Base-by-base conservation (phyloP, 2,888 invertebrate genomes). In the Cheilosia grossa region DNA sequence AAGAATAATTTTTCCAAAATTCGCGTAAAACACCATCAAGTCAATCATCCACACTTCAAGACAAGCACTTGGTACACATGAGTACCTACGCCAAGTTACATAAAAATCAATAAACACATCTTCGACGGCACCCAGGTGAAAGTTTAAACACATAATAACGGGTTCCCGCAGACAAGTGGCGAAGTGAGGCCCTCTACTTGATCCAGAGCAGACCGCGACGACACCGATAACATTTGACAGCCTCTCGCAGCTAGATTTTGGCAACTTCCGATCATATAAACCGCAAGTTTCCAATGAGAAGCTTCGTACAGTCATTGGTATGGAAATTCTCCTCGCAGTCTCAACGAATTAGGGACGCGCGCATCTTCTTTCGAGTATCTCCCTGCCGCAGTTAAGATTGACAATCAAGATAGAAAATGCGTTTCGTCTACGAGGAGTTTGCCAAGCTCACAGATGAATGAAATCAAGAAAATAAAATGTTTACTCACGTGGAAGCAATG, bases 401-500 rank as follows among this genome's bases (percentile, higher is more conserved):
- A 47, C 47, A 47, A 3, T 9, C 9, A 44, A 51, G 17, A 51
- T 15, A 53, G 3, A 27, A 53, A 47, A 19, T 47, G 47, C 19
- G 51, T 53, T 27, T 4, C 5, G 51, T 24, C 51, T 27, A 51
- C 13, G 40, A 63, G n/a, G 33, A 47, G 15, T 64, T 47, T 64
- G 53, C 42, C 17, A 56, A 24, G 37, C 47, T 24, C n/a, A 53
- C 40, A 66, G n/a, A 21, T 21, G 58, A 17, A 24, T 40, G 17
- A 59, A 51, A 51, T 40, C 10, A 51, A 44, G 3, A 24, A 27
- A 58, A 33, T 30, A 74, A 66, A 58, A 51, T 63, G 67, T 67
- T 59, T 49, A 67, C 42, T 75, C 67, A 75, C 67, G 75, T 75
- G 75, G 66, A 75, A 44, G 66, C 64, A 49, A 47, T 42, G 64